phyloP scores from a whole-genome alignment of 92 coral and sea anemone genomes.

The Micromussa lordhowensis region DNA sequence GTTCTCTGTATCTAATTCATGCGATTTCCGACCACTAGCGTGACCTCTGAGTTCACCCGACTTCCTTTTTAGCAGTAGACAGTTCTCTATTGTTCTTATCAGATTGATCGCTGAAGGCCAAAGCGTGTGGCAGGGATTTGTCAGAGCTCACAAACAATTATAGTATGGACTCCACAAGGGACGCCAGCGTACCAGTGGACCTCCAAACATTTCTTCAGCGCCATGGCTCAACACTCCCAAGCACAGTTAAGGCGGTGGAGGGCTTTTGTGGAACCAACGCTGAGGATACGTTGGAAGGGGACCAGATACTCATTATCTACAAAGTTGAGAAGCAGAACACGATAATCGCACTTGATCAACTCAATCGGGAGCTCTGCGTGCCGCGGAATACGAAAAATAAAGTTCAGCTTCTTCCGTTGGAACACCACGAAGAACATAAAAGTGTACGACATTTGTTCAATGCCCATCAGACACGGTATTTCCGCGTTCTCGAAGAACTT shows the following conservation, averaged over 20 bases:
- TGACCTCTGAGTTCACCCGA: not conserved
- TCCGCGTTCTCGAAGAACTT: conserved; percentile 65
- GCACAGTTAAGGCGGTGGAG: conserved; percentile 38
- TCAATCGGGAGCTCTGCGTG: conserved; percentile 53
- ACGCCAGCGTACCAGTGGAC: not conserved
- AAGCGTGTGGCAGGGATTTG: not conserved
- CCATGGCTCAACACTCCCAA: conserved; percentile 42
- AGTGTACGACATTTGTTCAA: conserved; percentile 49
- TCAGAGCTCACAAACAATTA: not conserved
- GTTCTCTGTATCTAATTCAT: not conserved
- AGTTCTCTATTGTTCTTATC: not conserved
- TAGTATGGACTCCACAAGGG: conserved; percentile 9
- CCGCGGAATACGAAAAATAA: conserved; percentile 52
- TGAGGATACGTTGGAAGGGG: conserved; percentile 58
- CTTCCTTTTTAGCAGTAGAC: not conserved
- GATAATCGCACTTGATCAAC: conserved; percentile 53
- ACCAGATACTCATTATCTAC: conserved; percentile 51
- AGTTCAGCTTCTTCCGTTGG: conserved; percentile 61
- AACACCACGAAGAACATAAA: conserved; percentile 18
- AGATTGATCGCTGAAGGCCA: not conserved
- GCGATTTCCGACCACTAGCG: not conserved
- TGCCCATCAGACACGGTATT: conserved; percentile 39
- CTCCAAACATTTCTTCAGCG: conserved; percentile 37
- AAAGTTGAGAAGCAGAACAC: conserved; percentile 44
- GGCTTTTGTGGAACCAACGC: conserved; percentile 59